These are phyloP conservation scores for Myiozetetes cayanensis DNA, from an alignment of 2,113 vertebrate genomes.

Conservation along the genomic window DNA sequence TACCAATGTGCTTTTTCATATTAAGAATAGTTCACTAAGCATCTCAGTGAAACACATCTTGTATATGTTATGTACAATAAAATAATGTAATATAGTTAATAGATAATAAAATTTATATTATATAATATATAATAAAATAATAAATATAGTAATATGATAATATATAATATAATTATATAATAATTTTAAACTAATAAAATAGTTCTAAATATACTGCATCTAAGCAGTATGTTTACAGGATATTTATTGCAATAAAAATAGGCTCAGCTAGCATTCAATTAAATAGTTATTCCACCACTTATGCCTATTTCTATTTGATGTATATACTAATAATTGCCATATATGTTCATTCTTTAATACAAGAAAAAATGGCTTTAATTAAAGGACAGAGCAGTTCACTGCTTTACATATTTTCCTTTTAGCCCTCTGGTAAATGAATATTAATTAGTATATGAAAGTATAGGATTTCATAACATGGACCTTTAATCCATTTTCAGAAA, in stretches of 20 bases:
- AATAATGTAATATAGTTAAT: too few relatives aligned
- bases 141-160: too few relatives aligned
- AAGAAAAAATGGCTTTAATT: slow-evolving; percentile 1
- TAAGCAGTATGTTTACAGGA: not conserved
- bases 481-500: slow-evolving; percentile 53
- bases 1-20: not conserved
- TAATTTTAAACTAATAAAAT: not conserved
- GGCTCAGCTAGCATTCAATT: not conserved
- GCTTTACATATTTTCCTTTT: not conserved
- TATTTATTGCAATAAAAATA: not conserved
- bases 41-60: not conserved
- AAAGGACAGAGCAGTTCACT: not conserved
- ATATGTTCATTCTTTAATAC: not conserved
- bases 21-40: not conserved
- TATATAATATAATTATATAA: too few relatives aligned
- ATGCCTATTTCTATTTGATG: not conserved
- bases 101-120: too few relatives aligned
- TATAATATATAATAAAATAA: too few relatives aligned
- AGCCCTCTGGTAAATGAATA: not conserved
- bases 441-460: slow-evolving; percentile 31
- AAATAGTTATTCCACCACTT: not conserved
- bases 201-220: not conserved
- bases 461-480: not conserved
- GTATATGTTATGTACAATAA: not conserved
- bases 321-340: not conserved